These are phyloP conservation scores for Puntigrus tetrazona DNA, from an alignment of 2,113 vertebrate species.

Conservation along the genomic window DNA sequence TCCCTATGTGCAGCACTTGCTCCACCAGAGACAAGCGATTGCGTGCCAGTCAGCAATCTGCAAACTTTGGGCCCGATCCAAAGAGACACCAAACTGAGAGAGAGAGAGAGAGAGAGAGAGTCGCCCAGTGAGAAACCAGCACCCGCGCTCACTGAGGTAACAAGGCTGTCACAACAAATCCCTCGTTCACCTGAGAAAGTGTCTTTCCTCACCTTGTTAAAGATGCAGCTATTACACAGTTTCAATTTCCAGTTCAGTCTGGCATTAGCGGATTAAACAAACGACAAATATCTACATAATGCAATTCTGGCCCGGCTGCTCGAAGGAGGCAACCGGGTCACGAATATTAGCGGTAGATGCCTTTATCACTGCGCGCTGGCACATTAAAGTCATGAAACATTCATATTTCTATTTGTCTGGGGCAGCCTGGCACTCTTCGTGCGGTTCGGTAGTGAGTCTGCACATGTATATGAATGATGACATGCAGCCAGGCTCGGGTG, in stretches of 20 bases:
- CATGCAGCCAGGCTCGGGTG: background rate
- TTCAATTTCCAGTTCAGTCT: slow-evolving; percentile 19
- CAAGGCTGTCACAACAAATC: slow-evolving; percentile 52
- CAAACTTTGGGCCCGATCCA: slow-evolving; percentile 47
- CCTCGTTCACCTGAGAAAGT: slow-evolving; percentile 7
- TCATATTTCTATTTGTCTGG: slow-evolving; percentile 26
- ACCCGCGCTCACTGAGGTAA: slow-evolving; percentile 40
- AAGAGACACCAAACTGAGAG: slow-evolving; percentile 22
- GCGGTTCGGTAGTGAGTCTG: slow-evolving; percentile 14
- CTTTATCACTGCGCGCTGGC: background rate
- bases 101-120: background rate
- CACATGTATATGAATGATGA: slow-evolving; percentile 44
- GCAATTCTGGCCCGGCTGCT: slow-evolving; percentile 7
- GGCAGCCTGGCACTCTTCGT: slow-evolving; percentile 19
- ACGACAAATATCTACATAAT: slow-evolving; percentile 14
- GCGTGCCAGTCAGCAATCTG: slow-evolving; percentile 46
- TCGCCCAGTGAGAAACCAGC: slow-evolving; percentile 23
- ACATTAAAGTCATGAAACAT: slow-evolving; percentile 43
- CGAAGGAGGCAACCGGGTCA: slow-evolving; percentile 28
- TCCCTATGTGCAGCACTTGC: background rate
- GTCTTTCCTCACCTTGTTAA: slow-evolving; percentile 31
- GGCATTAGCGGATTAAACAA: slow-evolving; percentile 1
- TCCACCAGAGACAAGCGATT: slow-evolving; percentile 7
- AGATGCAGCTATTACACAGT: slow-evolving; percentile 31
- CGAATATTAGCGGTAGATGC: slow-evolving; percentile 8